Conservation (phyloP, 2,113 vertebrate species). For the Hemiscyllium ocellatum region DNA sequence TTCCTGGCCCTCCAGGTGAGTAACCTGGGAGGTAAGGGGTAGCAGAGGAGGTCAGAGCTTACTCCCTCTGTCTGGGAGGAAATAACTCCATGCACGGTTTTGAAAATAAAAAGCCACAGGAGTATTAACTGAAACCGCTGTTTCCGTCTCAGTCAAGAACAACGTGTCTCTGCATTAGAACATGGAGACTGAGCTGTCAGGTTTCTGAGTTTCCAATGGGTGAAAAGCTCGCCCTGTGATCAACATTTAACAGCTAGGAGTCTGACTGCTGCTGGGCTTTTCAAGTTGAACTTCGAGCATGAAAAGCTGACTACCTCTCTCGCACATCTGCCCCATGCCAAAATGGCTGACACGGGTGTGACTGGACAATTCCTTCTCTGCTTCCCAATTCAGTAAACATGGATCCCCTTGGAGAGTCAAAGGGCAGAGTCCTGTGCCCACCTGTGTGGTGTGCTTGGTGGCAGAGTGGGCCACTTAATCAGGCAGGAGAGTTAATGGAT, state of each 20-base stretch:
- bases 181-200: background rate
- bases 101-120: background rate
- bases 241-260: background rate
- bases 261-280: background rate
- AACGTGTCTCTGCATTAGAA: background rate
- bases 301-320: background rate
- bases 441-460: no score
- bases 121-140: background rate
- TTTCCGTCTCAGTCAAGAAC: background rate
- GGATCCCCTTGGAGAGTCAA: background rate
- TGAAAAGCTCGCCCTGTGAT: background rate
- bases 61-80: background rate
- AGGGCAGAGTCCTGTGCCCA: background rate
- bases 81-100: background rate
- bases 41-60: background rate
- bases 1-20: constrained; percentile 61
- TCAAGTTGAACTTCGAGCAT: background rate
- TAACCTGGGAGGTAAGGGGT: no score
- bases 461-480: no score
- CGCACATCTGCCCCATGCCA: background rate
- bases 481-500: no score
- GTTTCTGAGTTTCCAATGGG: background rate
- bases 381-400: background rate
- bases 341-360: background rate
- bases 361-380: background rate